Conservation (phyloP, 2,888 invertebrate species). For the Patella pellucida region DNA sequence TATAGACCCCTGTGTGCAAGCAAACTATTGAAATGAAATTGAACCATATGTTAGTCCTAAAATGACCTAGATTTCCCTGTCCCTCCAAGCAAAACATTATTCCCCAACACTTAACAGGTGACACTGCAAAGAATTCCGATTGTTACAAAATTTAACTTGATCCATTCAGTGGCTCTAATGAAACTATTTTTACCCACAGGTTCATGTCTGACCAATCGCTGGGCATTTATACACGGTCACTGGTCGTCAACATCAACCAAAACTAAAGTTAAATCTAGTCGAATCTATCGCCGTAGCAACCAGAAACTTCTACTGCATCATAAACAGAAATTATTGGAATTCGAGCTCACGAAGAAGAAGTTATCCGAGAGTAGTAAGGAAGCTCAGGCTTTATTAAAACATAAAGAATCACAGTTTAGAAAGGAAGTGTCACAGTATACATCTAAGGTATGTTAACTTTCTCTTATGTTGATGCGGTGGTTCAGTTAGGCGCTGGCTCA, state of each 20-base stretch:
- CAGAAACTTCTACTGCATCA: constrained; percentile 82
- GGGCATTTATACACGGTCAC: constrained; percentile 92
- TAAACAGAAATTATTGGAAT: constrained; percentile 79
- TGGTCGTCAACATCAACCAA: constrained; percentile 72
- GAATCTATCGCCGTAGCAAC: constrained; percentile 70
- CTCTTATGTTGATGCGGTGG: not conserved
- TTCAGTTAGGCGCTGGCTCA: no score
- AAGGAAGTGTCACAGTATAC: constrained; percentile 78
- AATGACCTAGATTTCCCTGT: no score
- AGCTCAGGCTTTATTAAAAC: constrained; percentile 70
- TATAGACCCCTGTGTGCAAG: no score
- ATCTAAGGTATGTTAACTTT: constrained; percentile 69
- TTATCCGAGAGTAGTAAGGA: constrained; percentile 39
- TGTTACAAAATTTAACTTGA: no score
- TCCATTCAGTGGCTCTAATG: not conserved
- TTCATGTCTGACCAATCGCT: constrained; percentile 75
- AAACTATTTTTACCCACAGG: constrained; percentile 31
- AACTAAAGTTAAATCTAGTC: constrained; percentile 49
- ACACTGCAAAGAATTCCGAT: no score
- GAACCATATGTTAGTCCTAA: no score
- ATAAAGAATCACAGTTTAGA: constrained; percentile 75
- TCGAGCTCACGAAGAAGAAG: constrained; percentile 75
- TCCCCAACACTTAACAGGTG: no score
- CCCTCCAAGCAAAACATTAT: no score
- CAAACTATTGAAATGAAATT: no score